phyloP scores from a whole-genome alignment of 2,888 invertebrate genomes.

The Capitulum mitella region DNA sequence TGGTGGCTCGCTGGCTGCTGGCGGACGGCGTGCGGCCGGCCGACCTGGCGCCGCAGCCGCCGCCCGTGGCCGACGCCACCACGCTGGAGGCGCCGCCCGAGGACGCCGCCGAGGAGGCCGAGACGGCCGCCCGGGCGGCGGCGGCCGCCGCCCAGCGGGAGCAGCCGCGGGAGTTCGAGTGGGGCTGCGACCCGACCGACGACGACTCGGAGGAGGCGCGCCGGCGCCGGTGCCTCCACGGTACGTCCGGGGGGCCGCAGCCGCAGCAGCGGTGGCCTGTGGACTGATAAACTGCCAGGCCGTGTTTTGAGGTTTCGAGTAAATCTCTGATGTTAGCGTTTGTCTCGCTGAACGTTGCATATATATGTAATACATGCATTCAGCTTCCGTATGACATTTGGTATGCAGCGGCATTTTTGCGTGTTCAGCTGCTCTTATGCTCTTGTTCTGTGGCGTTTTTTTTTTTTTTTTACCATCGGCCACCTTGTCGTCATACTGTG shows the following conservation, averaged over 20 bases:
- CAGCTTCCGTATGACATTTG: too few species aligned
- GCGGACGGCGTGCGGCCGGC: slow-evolving; percentile 62
- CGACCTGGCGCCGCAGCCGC: neutral
- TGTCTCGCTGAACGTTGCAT: too few species aligned
- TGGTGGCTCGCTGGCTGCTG: slow-evolving; percentile 78
- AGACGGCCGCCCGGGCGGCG: slow-evolving; percentile 8
- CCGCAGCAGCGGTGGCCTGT: too few species aligned
- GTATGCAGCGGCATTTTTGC: too few species aligned
- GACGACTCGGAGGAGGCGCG: neutral
- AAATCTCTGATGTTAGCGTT: too few species aligned
- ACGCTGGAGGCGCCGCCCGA: neutral
- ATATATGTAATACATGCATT: too few species aligned
- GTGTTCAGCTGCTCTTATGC: too few species aligned
- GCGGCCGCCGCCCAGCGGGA: neutral
- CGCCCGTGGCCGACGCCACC: neutral
- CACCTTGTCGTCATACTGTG: too few species aligned
- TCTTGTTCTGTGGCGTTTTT: too few species aligned
- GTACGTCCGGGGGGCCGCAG: neutral
- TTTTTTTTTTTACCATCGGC: too few species aligned
- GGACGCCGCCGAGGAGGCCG: slow-evolving; percentile 5
- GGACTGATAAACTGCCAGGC: too few species aligned
- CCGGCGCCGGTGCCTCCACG: neutral
- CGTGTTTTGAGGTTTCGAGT: too few species aligned
- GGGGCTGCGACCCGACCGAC: neutral
- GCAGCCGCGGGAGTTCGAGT: neutral